Evolutionary conservation across 2,113 vertebrate species (phyloP), one percentile per base, ranked within the genome.

Genomic region (Xenopus laevis): DNA sequence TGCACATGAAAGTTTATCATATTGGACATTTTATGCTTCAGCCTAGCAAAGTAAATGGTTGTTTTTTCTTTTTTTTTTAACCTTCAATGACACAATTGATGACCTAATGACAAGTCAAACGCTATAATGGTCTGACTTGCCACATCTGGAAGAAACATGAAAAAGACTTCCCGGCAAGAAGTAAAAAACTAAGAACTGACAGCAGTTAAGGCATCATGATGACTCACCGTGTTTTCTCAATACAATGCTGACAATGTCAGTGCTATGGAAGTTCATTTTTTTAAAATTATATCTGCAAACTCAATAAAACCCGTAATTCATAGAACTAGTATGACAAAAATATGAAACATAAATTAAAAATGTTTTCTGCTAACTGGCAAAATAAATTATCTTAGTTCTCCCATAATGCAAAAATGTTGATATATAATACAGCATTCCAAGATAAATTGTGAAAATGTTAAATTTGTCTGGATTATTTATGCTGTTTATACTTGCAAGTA

Each of bases 1-100:
- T 74, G 71, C 71, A 72, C 71, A 65, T 57, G 71, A 57, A n/a
- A 57, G 62, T 72, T 72, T 72, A 50, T 73, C 50, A 65, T 65
- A 10, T 44, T 58, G 52, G 71, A 44, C 62, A 65, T 46, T 57
- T 20, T 52, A 66, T 67, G 33, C 6, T 40, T 6, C 33, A 40
- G 6, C 33, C 33, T 40, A 40, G 2, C 33, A 40, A 40, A 40
- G 33, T 40, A 40, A 40, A 40, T 40, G 33, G 33, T 40, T 40
- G 33, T 40, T 40, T 40, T 40, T 40, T 6, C 33, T 40, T 40
- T 40, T 40, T 40, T 27, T 27, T 27, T 4, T 4, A 40, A 40
- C 33, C 33, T 40, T 73, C 64, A 67, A 23, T 67, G 72, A 67
- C 62, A 58, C 33, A 46, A 67, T 27, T 74, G 72, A 74, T 74